Evolutionary conservation across 2,888 invertebrate genomes (phyloP), one percentile per base, ranked within the genome.

Genomic region (Hofmannophila pseudospretella): DNA sequence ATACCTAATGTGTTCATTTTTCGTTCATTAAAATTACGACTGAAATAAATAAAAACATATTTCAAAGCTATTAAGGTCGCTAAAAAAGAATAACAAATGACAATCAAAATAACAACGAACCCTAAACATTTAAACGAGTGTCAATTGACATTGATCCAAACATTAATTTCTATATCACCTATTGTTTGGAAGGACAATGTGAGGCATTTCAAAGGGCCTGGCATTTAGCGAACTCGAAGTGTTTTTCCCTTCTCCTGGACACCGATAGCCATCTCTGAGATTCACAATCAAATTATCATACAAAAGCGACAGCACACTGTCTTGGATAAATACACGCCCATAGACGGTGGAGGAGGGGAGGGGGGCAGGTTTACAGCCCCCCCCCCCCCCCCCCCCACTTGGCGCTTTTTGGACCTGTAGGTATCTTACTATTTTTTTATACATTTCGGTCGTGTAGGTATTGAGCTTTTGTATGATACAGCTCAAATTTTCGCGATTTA

Each of bases 81-180:
- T n/a, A 16, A 16, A 16, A 16, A 16, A 3, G 3, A 16, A 16
- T 16, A 16, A 16, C 16, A 16, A 25, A 25, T 25, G 25, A n/a
- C 25, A 25, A 25, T 9, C 25, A 25, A 9, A 9, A 9, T 4
- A 25, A 8, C n/a, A 5, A 25, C n/a, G 25, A 8, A 25, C 4
- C 3, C 2, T 42, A 53, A 47, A 37, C 49, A 50, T 58, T 54
- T 57, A 52, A 53, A 55, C 50, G 57, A 53, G 40, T 51, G 47
- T 52, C 49, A 35, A 38, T 51, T 60, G 65, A 62, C 62, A 67
- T 63, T 51, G 59, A 70, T 68, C 59, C 51, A 49, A 57, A 45
- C 65, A 67, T 67, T 59, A 61, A 67, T 69, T 58, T 67, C 58
- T 67, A 60, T 66, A 77, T 70, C 57, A 49, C 60, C 76, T 67